Base-by-base conservation (phyloP, 1,140 invertebrate species). In the Patella vulgata region DNA sequence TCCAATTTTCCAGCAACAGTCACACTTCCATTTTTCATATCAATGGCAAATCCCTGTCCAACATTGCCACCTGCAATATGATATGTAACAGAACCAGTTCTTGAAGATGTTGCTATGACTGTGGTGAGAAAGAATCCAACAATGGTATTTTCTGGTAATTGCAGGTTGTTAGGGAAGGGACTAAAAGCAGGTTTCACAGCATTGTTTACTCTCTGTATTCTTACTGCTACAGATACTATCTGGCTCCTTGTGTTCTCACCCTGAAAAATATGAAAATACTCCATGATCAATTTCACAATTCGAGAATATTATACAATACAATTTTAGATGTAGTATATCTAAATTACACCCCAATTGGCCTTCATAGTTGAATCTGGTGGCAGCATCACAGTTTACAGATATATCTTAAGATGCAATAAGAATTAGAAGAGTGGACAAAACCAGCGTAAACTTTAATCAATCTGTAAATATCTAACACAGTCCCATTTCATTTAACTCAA, bases 21-120 rank as follows among this genome's bases (percentile, higher is more conserved):
- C 8, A 97, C 87, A 81, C 92, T 89, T 19, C 95, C 95, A 33
- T 60, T 63, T 44, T 63, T 55, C 25, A 53, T 40, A 80, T 96
- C 91, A 50, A 98, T 91, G 74, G 87, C 88, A 40, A 97, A 88
- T 4, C 93, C 92, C 63, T 94, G 90, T 0, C 91, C 92, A 12
- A 95, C 87, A 80, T 97, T 96, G 4, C 96, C 96, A 9, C 95
- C 95, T 19, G 93, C 95, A 68, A 98, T 93, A 19, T 89, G 89
- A 79, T 92, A 98, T 14, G 50, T 63, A 12, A 83, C 57, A 11
- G 85, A 83, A 4, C 89, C 82, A 1, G 90, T 90, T 75, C 93
- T 93, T 0, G 92, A 91, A 0, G 83, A 82, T 0, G 69, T 67
- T 1, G 85, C 85, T 5, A 61, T 65, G 17, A 86, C 73, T 17